These are phyloP conservation scores for Macaria liturata DNA, from an alignment of 2,888 invertebrate species.

Conservation along the genomic window DNA sequence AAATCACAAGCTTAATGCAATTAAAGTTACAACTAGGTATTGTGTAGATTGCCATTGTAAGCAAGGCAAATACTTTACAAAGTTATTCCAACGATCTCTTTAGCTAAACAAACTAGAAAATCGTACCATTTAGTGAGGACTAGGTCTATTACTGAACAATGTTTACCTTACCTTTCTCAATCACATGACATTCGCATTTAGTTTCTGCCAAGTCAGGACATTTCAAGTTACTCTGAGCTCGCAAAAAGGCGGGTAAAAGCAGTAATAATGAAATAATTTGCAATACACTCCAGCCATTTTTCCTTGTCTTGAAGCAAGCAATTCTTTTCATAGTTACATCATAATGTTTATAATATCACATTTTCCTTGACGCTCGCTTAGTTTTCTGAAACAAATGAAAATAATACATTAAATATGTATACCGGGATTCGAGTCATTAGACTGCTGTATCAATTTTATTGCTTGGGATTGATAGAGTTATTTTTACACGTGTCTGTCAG, in stretches of 20 bases:
- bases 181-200: slow-evolving; percentile 95
- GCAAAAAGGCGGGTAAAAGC: slow-evolving; percentile 70
- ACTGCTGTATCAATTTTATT: too few species aligned
- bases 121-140: neutral
- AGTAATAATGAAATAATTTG: slow-evolving; percentile 72
- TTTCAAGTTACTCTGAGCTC: slow-evolving; percentile 79
- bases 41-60: too few species aligned
- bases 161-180: slow-evolving; percentile 89
- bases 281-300: slow-evolving; percentile 66
- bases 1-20: too few species aligned
- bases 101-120: too few species aligned
- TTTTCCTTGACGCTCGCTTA: slow-evolving; percentile 50
- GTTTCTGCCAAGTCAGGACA: slow-evolving; percentile 89
- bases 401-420: neutral
- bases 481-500: too few species aligned
- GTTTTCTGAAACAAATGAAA: slow-evolving; percentile 59
- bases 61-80: too few species aligned
- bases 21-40: too few species aligned
- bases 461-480: too few species aligned
- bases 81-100: too few species aligned
- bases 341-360: slow-evolving; percentile 54
- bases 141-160: neutral
- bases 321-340: slow-evolving; percentile 79
- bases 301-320: slow-evolving; percentile 63
- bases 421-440: neutral